Evolutionary conservation across 2,888 invertebrate species (phyloP).

Genomic region (Himalopsyche japonica): DNA sequence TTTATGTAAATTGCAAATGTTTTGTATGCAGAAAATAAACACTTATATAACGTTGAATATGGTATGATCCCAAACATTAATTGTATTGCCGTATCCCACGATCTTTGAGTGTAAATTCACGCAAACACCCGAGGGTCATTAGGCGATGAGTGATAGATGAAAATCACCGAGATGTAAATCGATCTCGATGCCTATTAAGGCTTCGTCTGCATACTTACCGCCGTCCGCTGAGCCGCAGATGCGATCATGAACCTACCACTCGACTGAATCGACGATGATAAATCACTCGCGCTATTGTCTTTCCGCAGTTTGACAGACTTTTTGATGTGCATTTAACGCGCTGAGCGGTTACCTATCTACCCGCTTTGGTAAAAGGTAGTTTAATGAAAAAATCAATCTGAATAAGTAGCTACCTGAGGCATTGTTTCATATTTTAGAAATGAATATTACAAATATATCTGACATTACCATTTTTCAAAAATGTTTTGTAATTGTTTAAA

Average conservation of each 20-base stretch:
- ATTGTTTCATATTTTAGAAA: no score
- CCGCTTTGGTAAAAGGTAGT: not conserved
- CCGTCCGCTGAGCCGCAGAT: not conserved
- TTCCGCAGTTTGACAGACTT: not conserved
- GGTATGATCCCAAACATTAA: not conserved
- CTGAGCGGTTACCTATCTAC: not conserved
- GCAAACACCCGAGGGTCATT: slow-evolving; percentile 11
- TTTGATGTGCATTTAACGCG: not conserved
- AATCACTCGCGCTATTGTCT: not conserved
- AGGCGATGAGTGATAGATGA: slow-evolving; percentile 32
- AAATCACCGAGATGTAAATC: slow-evolving; percentile 30
- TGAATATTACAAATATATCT: no score
- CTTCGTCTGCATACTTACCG: not conserved
- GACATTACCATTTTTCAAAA: no score
- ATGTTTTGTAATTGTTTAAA: no score
- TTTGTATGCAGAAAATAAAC: no score
- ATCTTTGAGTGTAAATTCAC: not conserved
- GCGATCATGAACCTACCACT: not conserved
- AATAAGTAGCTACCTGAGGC: not conserved
- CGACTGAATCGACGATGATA: not conserved
- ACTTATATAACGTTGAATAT: no score
- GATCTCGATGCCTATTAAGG: slow-evolving; percentile 21
- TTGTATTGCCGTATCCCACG: not conserved
- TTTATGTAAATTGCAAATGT: no score
- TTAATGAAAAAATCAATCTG: not conserved